phyloP scores from a whole-genome alignment of 2,113 vertebrate species.

The Accipiter virgatus region DNA sequence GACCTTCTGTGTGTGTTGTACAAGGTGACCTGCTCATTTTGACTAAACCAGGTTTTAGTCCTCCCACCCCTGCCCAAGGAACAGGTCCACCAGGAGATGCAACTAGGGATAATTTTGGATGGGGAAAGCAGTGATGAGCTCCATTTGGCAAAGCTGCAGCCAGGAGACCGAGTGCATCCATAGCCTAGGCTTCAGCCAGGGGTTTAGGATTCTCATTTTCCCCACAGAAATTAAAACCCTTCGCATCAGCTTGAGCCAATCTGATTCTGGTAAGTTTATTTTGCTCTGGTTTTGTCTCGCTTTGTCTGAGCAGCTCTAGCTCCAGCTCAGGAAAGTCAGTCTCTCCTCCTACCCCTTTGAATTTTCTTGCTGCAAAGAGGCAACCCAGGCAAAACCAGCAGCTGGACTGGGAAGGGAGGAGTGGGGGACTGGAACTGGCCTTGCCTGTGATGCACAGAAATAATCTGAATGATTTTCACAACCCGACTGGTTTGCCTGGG shows the following conservation, averaged over 20 bases:
- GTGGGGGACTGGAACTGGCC: neutral
- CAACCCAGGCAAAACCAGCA: neutral
- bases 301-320: neutral
- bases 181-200: neutral
- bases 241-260: neutral
- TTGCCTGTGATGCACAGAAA: neutral
- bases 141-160: neutral
- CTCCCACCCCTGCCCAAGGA: neutral
- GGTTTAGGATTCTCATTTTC: neutral
- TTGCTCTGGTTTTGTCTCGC: neutral
- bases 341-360: neutral
- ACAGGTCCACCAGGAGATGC: neutral
- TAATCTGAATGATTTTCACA: neutral
- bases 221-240: neutral
- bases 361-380: neutral
- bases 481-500: neutral
- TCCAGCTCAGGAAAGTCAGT: neutral
- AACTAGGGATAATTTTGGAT: neutral
- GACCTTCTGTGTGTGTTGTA: neutral
- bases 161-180: neutral
- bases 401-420: neutral
- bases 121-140: neutral
- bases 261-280: neutral
- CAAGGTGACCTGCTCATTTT: neutral
- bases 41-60: neutral